Evolutionary conservation across 2,797 vertebrate species (phyloP).

Genomic region (Sciurus vulgaris): DNA sequence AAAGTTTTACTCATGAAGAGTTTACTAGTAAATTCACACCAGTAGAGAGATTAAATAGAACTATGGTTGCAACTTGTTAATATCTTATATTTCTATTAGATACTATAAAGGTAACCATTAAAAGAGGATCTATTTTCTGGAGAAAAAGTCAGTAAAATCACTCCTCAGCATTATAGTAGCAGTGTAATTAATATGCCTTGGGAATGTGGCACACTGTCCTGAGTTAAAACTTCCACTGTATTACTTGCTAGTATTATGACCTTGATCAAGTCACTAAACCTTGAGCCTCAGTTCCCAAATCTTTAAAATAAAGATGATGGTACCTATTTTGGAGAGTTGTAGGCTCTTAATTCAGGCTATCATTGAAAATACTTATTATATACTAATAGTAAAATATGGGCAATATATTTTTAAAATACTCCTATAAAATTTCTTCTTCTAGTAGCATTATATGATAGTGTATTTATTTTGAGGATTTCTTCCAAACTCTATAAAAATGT

Average conservation of each 20-base stretch:
- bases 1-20: slow-evolving; percentile 22
- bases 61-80: slow-evolving; percentile 36
- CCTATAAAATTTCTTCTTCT: slow-evolving; percentile 15
- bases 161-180: background rate
- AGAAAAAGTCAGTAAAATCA: background rate
- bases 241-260: background rate
- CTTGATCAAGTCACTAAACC: background rate
- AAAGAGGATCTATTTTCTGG: slow-evolving; percentile 40
- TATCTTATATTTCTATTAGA: slow-evolving; percentile 41
- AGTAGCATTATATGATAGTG: background rate
- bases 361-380: slow-evolving; percentile 7
- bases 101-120: background rate
- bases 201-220: background rate
- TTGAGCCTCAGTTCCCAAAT: background rate
- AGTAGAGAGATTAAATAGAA: slow-evolving; percentile 27
- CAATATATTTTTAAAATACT: background rate
- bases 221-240: background rate
- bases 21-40: background rate
- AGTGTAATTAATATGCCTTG: background rate
- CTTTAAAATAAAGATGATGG: background rate
- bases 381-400: background rate
- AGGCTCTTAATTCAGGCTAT: background rate
- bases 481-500: background rate
- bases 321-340: background rate
- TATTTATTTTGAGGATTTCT: slow-evolving; percentile 33